Conservation (phyloP, 2,888 invertebrate genomes). For the Dynastes grantii region DNA sequence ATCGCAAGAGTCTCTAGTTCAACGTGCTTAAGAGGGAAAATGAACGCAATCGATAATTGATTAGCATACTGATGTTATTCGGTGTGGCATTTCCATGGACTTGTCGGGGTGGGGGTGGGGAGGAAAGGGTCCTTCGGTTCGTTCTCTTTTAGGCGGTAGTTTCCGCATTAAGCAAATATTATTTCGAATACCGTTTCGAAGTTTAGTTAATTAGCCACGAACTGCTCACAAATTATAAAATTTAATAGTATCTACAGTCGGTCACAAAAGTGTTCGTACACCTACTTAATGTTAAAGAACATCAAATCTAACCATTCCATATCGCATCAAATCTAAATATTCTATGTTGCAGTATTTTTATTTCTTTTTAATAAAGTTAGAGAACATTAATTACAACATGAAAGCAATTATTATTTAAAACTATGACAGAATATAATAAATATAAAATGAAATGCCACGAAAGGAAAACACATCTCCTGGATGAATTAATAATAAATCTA, state of each 20-base stretch:
- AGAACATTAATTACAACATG: too few species aligned
- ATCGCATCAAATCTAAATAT: too few species aligned
- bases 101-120: background rate
- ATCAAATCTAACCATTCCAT: too few species aligned
- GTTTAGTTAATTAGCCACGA: background rate
- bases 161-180: slow-evolving; percentile 17
- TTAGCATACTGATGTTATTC: slow-evolving; percentile 45
- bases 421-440: too few species aligned
- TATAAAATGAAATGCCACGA: too few species aligned
- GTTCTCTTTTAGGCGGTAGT: slow-evolving; percentile 8
- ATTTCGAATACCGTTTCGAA: slow-evolving; percentile 5
- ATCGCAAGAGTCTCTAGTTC: slow-evolving; percentile 39
- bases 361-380: too few species aligned
- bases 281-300: too few species aligned
- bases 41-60: slow-evolving; percentile 48
- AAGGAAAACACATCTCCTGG: too few species aligned
- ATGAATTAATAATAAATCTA: too few species aligned
- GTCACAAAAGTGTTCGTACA: too few species aligned
- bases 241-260: background rate
- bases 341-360: too few species aligned
- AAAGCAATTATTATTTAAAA: too few species aligned
- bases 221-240: background rate
- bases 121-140: background rate
- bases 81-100: background rate
- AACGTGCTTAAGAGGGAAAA: slow-evolving; percentile 48